Percentiles rank a stretch among this genome's conserved stretches.
These are phyloP conservation scores for Prorops nasuta DNA, from an alignment of 1,140 invertebrate species.

Conservation along the genomic window DNA sequence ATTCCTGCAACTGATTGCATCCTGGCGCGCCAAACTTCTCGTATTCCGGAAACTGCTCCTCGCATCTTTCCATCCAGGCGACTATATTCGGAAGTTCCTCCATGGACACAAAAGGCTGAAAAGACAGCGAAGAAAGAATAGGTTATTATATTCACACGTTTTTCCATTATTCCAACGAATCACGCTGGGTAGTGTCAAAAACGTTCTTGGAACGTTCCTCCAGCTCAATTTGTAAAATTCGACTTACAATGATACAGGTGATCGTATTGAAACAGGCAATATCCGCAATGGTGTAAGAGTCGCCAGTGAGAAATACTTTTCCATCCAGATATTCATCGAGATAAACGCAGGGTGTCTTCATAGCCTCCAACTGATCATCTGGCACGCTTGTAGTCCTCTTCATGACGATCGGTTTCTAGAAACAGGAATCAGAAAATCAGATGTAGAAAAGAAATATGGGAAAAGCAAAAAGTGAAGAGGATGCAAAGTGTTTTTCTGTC, in stretches of 20 bases:
- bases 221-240: no score
- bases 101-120: conserved; percentile 13
- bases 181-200: no score
- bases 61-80: conserved; percentile 24
- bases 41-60: conserved; percentile 24
- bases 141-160: no score
- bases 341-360: not conserved
- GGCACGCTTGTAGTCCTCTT: fast-evolving
- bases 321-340: conserved; percentile 16
- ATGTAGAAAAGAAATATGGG: no score
- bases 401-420: conserved; percentile 1
- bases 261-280: conserved; percentile 21
- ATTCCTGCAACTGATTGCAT: not conserved
- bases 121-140: no score
- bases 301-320: conserved; percentile 30
- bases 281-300: conserved; percentile 35
- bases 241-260: conserved; percentile 13
- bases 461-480: no score
- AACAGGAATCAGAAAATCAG: no score
- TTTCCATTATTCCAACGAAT: no score
- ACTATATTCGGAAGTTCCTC: conserved; percentile 25
- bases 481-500: no score
- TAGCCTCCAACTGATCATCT: not conserved
- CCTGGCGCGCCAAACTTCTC: conserved; percentile 12
- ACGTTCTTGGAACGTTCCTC: no score